Percentiles rank a stretch among this genome's conserved stretches.
Evolutionary conservation across 2,888 invertebrate genomes (phyloP).

Genomic region (Nomada goodeniana): DNA sequence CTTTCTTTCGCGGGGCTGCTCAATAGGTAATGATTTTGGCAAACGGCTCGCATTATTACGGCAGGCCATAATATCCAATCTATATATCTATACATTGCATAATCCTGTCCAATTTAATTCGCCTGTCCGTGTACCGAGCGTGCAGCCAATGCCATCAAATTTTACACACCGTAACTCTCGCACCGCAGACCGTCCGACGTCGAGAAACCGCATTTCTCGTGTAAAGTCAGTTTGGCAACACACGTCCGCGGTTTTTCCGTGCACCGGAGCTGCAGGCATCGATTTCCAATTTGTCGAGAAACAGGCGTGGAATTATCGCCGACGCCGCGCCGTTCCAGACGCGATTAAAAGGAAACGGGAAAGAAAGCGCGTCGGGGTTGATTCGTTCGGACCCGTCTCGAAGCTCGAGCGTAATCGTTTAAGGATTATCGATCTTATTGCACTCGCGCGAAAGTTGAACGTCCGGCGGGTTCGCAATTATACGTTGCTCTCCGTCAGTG

Average conservation of each 20-base stretch:
- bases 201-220: not conserved
- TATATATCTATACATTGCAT: not conserved
- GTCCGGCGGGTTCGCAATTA: conserved; percentile 13
- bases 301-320: conserved; percentile 59
- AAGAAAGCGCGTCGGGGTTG: conserved; percentile 12
- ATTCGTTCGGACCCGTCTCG: conserved; percentile 8
- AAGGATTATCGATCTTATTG: conserved; percentile 47
- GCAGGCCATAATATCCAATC: not conserved
- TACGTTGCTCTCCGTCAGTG: conserved; percentile 11
- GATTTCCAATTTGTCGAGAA: conserved; percentile 67
- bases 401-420: conserved; percentile 36
- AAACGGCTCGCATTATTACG: no score
- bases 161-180: not conserved
- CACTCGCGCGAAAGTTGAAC: conserved; percentile 18
- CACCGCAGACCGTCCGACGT: not conserved
- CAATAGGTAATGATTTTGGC: no score
- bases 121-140: not conserved
- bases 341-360: conserved; percentile 38
- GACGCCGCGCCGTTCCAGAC: conserved; percentile 43
- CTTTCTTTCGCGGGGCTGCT: no score
- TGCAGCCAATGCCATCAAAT: not conserved
- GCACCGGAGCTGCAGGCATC: conserved; percentile 39
- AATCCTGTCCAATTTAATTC: not conserved
- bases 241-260: conserved; percentile 32
- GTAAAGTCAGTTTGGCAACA: conserved; percentile 20